Evolutionary conservation across 2,797 vertebrate genomes (phyloP), one percentile per base, ranked within the genome.

Genomic region (Pseudochirops cupreus): DNA sequence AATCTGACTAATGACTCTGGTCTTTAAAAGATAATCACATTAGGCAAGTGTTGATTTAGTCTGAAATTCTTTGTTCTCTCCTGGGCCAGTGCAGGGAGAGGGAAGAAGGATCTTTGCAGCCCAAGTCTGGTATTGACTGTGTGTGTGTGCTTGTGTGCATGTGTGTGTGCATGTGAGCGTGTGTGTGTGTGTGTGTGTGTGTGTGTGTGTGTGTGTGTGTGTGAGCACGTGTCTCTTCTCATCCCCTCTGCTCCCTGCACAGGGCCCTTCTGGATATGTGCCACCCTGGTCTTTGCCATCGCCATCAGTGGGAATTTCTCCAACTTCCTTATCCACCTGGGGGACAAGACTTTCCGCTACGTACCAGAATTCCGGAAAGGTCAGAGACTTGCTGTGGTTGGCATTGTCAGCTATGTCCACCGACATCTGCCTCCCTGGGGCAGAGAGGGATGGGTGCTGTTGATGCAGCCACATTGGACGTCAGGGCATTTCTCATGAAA

Each of bases 251-350:
- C 82, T 9, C 97, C 91, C 50, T 93, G 96, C 98, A 93, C 95
- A 99, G 99, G 99, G 97, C 99, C 99, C 1, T 99, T 99, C 97
- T 99, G 99, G 99, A 99, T 99, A 98, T 99, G 99, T 97, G 99
- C 99, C 95, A 99, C 99, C 0, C 98, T 99, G 0, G 99, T 99
- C 92, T 99, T 99, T 98, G 99, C 99, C 97, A 99, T 99, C 92
- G 99, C 99, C 91, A 99, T 99, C 91, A 99, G 99, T 98, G 99
- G 99, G 98, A 99, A 99, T 97, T 98, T 99, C 94, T 99, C 99
- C 2, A 99, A 99, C 97, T 99, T 99, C 98, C 98, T 99, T 96
- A 97, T 98, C 56, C 98, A 99, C 67, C 97, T 98, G 46, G 99
- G 99, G 97, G 98, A 99, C 90, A 98, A 99, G 53, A 96, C 98